Percentiles rank a stretch among this genome's conserved stretches.
Conservation (phyloP, 2,888 invertebrate genomes). For the Brachynemurus nebulosus region DNA sequence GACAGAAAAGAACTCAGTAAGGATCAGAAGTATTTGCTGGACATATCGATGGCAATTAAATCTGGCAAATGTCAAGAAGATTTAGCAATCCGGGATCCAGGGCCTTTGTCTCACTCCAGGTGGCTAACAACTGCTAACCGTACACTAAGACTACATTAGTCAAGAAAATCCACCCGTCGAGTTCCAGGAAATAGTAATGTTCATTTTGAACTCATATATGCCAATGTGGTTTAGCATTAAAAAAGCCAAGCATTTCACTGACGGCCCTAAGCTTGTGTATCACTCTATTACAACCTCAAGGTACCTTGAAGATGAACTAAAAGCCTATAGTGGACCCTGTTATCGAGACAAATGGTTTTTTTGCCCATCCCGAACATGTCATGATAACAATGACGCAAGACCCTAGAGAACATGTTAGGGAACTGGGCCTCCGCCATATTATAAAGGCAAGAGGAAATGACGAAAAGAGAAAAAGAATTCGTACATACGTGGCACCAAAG, state of each 20-base stretch:
- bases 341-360: slow-evolving; percentile 7
- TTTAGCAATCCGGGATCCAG: not conserved
- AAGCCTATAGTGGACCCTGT: not conserved
- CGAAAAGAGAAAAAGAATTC: not conserved
- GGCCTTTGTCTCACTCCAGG: not conserved
- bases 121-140: not conserved
- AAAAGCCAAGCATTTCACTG: not conserved
- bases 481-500: not conserved
- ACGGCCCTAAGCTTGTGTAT: not conserved
- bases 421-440: slow-evolving; percentile 5
- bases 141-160: not conserved
- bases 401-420: not conserved
- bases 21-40: not conserved
- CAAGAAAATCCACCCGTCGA: not conserved
- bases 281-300: not conserved
- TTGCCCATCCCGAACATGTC: slow-evolving; percentile 6
- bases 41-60: not conserved
- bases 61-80: not conserved
- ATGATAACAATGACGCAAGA: slow-evolving; percentile 7
- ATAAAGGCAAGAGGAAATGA: not conserved
- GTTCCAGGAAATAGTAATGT: not conserved
- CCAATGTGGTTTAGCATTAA: not conserved
- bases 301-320: not conserved
- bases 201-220: not conserved
- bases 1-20: not conserved